These are phyloP conservation scores for Omphaloscelis lunosa DNA, from an alignment of 2,888 invertebrate species.

Conservation along the genomic window DNA sequence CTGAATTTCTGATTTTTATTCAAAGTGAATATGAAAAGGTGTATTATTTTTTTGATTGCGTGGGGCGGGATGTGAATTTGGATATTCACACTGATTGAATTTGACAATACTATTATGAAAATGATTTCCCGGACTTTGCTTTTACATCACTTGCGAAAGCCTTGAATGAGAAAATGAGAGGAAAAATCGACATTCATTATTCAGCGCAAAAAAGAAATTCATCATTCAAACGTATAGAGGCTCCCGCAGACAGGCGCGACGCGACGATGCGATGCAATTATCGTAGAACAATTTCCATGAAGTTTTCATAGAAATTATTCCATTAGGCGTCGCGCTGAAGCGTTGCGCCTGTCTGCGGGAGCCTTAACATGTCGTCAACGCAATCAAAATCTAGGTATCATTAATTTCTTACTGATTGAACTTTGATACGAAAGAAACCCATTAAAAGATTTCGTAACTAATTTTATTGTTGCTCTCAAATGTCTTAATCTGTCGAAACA, in stretches of 20 bases:
- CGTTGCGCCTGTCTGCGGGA: too few species aligned
- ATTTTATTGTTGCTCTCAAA: conserved; percentile 49
- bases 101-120: conserved; percentile 28
- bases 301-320: too few species aligned
- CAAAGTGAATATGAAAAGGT: conserved; percentile 64
- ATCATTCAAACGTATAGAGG: conserved; percentile 20
- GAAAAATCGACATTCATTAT: conserved; percentile 26
- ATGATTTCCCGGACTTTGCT: conserved; percentile 23
- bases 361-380: conserved; percentile 11
- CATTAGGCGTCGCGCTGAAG: too few species aligned
- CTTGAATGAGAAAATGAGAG: conserved; percentile 5
- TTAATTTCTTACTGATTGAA: not conserved
- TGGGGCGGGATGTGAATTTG: conserved; percentile 53
- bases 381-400: not conserved
- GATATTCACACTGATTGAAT: conserved; percentile 42
- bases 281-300: too few species aligned
- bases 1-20: conserved; percentile 71
- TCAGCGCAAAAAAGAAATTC: conserved; percentile 4
- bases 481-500: conserved; percentile 64
- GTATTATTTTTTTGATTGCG: conserved; percentile 66
- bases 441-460: conserved; percentile 17
- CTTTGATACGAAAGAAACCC: not conserved
- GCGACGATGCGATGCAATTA: too few species aligned
- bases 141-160: not conserved
- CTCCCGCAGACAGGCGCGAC: too few species aligned